These are phyloP conservation scores for Bergia sp. DNA, from an alignment of 92 coral and sea anemone genomes.

Conservation along the genomic window DNA sequence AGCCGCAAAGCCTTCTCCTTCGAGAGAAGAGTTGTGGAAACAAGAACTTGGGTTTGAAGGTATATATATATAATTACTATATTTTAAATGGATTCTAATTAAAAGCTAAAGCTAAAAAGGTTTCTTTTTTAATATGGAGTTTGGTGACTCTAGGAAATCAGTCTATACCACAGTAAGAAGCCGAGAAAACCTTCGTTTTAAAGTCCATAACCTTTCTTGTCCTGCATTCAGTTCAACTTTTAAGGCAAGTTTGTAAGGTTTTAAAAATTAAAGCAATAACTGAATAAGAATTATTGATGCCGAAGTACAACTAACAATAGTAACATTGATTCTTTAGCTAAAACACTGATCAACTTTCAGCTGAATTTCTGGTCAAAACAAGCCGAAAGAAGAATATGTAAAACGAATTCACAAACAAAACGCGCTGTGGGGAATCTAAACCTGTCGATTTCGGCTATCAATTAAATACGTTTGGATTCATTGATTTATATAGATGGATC, in stretches of 20 bases:
- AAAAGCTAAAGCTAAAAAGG: no score
- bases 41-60: conserved; percentile 88
- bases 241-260: no score
- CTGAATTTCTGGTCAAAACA: not conserved
- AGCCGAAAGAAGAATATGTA: not conserved
- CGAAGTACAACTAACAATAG: no score
- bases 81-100: not conserved
- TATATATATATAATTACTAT: not conserved
- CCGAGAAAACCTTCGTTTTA: no score
- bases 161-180: no score
- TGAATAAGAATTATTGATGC: no score
- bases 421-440: not conserved
- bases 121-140: not conserved
- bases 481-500: conserved; percentile 52
- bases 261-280: no score
- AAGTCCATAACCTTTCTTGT: no score
- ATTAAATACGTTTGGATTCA: not conserved
- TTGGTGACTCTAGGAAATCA: no score
- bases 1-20: conserved; percentile 87
- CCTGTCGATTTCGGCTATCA: not conserved
- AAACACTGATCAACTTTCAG: no score
- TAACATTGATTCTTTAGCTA: no score
- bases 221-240: no score
- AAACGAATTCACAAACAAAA: not conserved
- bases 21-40: conserved; percentile 88